Base-by-base conservation (phyloP, 2,888 invertebrate species). In the Eupithecia centaureata region DNA sequence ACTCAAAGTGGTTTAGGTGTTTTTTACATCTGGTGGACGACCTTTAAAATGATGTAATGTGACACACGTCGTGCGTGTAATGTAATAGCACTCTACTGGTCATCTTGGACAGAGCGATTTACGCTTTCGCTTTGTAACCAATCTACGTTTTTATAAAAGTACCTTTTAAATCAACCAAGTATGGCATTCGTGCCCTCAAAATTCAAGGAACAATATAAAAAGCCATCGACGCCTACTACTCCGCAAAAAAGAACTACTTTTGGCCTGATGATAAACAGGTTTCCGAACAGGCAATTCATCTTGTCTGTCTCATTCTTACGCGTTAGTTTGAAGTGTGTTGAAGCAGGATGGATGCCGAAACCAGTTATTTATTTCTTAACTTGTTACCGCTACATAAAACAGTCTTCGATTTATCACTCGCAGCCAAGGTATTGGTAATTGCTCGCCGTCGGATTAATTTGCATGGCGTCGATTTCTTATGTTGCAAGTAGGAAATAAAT, bases 341-440 rank as follows among this genome's bases (percentile, higher is more conserved):
- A 78, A 89, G 68, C 81, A 78, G 75, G 82, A 85, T 30, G 67
- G 54, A 61, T 61, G 71, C 59, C 74, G 84, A 87, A 90, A 88
- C 86, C 82, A 80, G 89, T 88, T 90, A 90, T 91, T 90, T 91
- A 91, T 92, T 90, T 92, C 91, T 92, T 91, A 91, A 91, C 91
- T 91, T 89, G 88, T 86, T 85, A 81, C 84, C 79, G 79, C 79
- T 83, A 86, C 85, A 89, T 88, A 89, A 90, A 90, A 77, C 82
- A 89, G 86, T 87, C 88, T 89, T 88, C 83, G 84, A 88, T 88
- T 88, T 88, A 87, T 81, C 77, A 77, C 76, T 73, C 74, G 74
- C 79, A 78, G 76, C 73, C 79, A 77, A 84, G 80, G 80, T 81
- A 81, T 82, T 76, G 80, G 82, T 87, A 86, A 88, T 87, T 85